These are phyloP conservation scores for Frankliniella fusca DNA, from an alignment of 2,888 invertebrate genomes.

Conservation along the genomic window DNA sequence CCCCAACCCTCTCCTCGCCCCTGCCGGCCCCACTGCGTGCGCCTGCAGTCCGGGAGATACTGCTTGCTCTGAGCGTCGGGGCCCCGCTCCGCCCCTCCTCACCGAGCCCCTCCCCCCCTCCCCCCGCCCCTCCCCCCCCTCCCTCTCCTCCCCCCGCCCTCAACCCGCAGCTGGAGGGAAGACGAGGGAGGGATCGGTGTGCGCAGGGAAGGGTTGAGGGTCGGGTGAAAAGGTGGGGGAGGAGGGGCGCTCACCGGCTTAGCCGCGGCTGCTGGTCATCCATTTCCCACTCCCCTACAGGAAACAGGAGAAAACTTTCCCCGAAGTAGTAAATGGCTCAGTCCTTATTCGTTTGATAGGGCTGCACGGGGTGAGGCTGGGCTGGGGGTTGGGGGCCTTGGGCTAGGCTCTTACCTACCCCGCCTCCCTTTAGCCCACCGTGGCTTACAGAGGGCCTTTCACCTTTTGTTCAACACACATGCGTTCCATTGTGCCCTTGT, in stretches of 20 bases:
- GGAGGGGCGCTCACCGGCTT: neutral
- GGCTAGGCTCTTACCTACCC: neutral
- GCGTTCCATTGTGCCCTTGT: neutral
- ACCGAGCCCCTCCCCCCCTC: neutral
- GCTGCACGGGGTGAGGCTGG: neutral
- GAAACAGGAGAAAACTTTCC: slow-evolving; percentile 18
- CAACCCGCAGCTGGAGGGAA: neutral
- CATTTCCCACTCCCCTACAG: slow-evolving; percentile 18
- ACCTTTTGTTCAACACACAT: neutral
- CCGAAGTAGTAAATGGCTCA: slow-evolving; percentile 26
- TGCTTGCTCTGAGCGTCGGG: no score
- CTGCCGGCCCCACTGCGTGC: no score
- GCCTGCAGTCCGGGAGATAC: no score
- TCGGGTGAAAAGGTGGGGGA: neutral
- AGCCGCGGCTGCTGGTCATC: neutral
- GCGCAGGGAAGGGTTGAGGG: neutral
- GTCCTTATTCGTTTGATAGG: slow-evolving; percentile 24
- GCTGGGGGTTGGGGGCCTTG: neutral
- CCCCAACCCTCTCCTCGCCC: no score
- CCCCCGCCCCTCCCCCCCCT: neutral
- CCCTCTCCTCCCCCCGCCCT: neutral
- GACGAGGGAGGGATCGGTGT: neutral
- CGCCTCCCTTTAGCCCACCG: neutral
- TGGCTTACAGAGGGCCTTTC: neutral
- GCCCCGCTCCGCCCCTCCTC: neutral